phyloP scores from a whole-genome alignment of 2,113 vertebrate genomes.

The Rostratula benghalensis region DNA sequence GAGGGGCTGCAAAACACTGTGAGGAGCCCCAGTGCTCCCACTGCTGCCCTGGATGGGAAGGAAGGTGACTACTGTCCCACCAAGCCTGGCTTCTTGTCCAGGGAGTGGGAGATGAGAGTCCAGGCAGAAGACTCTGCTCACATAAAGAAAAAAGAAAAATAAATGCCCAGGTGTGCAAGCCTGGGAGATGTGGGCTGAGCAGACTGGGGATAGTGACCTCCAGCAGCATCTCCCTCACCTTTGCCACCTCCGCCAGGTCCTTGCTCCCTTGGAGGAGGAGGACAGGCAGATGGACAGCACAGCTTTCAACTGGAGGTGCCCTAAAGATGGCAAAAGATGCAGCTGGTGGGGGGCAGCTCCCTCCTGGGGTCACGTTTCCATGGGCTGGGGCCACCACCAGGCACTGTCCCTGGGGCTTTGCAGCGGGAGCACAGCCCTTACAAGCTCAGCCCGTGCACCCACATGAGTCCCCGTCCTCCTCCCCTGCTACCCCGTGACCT shows the following conservation, averaged over 20 bases:
- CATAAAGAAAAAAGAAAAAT: neutral
- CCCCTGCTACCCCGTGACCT: neutral
- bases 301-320: neutral
- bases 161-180: neutral
- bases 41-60: neutral
- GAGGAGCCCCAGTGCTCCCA: neutral
- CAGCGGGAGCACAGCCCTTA: neutral
- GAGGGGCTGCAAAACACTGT: neutral
- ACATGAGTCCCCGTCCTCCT: neutral
- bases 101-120: neutral
- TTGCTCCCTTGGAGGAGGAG: neutral
- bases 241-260: neutral
- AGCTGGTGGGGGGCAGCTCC: neutral
- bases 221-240: neutral
- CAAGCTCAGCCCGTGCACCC: neutral
- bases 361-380: fast-evolving
- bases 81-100: neutral
- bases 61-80: neutral
- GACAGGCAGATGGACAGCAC: neutral
- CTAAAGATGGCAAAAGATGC: neutral
- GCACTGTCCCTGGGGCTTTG: neutral
- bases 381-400: neutral
- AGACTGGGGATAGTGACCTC: neutral
- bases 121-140: neutral
- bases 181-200: neutral